These are phyloP conservation scores for Erythrocebus patas DNA, from an alignment of 2,113 vertebrate genomes.

Conservation along the genomic window DNA sequence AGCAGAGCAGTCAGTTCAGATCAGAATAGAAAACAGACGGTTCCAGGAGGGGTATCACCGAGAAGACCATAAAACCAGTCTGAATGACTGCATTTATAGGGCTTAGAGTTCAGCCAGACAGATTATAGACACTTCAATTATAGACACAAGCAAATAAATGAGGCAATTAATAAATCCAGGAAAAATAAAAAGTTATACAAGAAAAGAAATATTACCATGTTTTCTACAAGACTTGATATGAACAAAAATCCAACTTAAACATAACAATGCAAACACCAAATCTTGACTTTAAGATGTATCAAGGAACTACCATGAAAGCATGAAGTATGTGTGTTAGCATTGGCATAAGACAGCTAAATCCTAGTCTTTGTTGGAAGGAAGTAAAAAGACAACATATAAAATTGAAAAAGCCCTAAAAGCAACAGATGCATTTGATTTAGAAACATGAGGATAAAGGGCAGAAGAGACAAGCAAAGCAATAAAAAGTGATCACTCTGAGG, in stretches of 20 bases:
- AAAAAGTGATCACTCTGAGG: not conserved
- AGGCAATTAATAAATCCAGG: not conserved
- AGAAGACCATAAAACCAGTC: not conserved
- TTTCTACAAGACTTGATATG: not conserved
- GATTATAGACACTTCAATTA: not conserved
- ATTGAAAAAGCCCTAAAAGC: not conserved
- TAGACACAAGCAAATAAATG: not conserved
- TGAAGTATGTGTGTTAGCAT: not conserved
- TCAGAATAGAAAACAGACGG: not conserved
- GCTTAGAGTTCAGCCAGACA: not conserved
- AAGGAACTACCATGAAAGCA: not conserved
- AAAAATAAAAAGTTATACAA: not conserved
- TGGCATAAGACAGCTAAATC: not conserved
- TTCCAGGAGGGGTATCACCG: not conserved
- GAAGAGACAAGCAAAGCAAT: not conserved
- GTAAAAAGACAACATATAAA: not conserved
- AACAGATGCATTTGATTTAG: not conserved
- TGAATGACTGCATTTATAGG: not conserved
- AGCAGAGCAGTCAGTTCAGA: not conserved
- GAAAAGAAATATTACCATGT: not conserved
- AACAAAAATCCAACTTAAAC: slow-evolving; percentile 3
- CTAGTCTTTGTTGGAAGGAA: not conserved
- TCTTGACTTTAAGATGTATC: not conserved
- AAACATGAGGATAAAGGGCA: not conserved
- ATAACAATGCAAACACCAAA: not conserved